phyloP scores from a whole-genome alignment of 2,113 vertebrate genomes.

The Brachypodius melanocephalos region DNA sequence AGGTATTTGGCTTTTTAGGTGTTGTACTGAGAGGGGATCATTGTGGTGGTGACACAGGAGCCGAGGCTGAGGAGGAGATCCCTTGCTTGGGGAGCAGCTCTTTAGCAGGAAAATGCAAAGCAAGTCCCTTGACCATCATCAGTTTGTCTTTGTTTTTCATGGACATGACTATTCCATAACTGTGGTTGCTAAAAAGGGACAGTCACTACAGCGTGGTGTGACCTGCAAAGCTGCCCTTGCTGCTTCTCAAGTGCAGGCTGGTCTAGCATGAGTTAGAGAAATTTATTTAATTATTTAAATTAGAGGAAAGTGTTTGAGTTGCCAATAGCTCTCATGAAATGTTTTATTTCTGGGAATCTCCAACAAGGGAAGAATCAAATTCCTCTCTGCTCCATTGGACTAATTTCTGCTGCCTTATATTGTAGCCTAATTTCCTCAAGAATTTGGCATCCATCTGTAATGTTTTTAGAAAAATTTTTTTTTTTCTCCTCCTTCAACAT shows the following conservation, averaged over 20 bases:
- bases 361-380: not conserved
- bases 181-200: not conserved
- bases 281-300: not conserved
- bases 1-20: not conserved
- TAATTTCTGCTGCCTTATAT: not conserved
- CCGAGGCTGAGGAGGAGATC: not conserved
- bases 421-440: conserved; percentile 21
- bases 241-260: not conserved
- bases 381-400: not conserved
- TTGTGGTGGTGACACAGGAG: fast-evolving
- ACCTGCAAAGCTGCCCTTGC: not conserved
- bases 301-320: not conserved
- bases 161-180: not conserved
- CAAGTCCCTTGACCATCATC: not conserved
- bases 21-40: not conserved
- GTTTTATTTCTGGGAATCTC: not conserved
- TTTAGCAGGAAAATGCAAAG: not conserved
- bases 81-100: fast-evolving
- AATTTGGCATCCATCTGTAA: not conserved
- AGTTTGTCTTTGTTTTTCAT: not conserved
- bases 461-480: not conserved
- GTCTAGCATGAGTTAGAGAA: not conserved
- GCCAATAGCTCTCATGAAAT: not conserved
- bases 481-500: not conserved
- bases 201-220: not conserved